A percentile compares a stretch with the other conserved stretches of the same genome.
Evolutionary conservation across 1,140 invertebrate genomes (phyloP).

Genomic region (Amphibalanus amphitrite): DNA sequence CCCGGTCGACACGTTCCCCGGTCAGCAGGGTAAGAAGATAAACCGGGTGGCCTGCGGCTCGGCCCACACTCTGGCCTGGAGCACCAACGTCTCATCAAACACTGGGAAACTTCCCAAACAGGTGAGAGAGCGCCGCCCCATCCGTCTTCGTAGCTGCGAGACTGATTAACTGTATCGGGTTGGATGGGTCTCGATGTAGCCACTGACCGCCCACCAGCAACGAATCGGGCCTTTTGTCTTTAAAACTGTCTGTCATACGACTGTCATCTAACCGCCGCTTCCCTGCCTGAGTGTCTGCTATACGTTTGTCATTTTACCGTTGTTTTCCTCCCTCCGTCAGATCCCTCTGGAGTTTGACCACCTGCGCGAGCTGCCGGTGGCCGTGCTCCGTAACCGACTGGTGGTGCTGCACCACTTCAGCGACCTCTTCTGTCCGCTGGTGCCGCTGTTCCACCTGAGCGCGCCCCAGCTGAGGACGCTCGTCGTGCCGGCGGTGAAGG

Average conservation of each 20-base stretch:
- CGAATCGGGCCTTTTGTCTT: too few relatives aligned
- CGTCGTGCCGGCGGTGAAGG: slow-evolving; percentile 72
- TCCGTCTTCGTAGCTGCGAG: too few relatives aligned
- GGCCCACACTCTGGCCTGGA: slow-evolving; percentile 84
- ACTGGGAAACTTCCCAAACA: slow-evolving; percentile 45
- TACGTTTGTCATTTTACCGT: too few relatives aligned
- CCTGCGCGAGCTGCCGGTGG: slow-evolving; percentile 54
- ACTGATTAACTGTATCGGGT: too few relatives aligned
- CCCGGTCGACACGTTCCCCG: too few relatives aligned
- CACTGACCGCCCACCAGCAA: too few relatives aligned
- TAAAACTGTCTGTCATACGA: too few relatives aligned
- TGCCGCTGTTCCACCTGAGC: slow-evolving; percentile 50
- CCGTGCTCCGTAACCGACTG: slow-evolving; percentile 53
- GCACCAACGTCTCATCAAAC: slow-evolving; percentile 21
- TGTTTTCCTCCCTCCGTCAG: slow-evolving; percentile 19
- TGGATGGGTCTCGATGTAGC: too few relatives aligned
- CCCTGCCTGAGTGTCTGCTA: too few relatives aligned
- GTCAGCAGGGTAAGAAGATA: slow-evolving; percentile 68
- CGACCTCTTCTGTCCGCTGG: slow-evolving; percentile 74
- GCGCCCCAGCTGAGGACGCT: slow-evolving; percentile 65
- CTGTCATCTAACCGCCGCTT: too few relatives aligned
- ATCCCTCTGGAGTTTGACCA: slow-evolving; percentile 84
- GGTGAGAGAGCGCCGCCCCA: too few relatives aligned
- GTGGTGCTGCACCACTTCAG: slow-evolving; percentile 81
- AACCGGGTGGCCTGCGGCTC: slow-evolving; percentile 88